phyloP scores from a whole-genome alignment of 2,888 invertebrate species.

The Calliopum simillimum region DNA sequence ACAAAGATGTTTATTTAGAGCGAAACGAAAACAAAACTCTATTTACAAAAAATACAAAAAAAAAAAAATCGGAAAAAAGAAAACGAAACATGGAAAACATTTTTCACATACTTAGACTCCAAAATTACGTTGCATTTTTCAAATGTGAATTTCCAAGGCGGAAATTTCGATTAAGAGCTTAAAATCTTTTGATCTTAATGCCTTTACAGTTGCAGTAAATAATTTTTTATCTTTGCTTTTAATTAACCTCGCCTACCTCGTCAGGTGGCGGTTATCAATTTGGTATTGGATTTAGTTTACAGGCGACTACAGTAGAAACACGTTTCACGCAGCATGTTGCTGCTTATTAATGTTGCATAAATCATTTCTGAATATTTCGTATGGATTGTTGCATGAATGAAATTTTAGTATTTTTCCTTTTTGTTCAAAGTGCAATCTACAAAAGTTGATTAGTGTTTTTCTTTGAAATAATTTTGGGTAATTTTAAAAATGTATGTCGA shows the following conservation, averaged over 20 bases:
- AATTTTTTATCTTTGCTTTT: conserved; percentile 3
- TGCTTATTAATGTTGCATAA: conserved; percentile 7
- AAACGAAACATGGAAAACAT: too few species aligned
- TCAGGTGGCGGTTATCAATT: not conserved
- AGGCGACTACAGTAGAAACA: conserved; percentile 7
- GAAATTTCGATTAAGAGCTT: not conserved
- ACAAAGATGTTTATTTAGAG: conserved; percentile 10
- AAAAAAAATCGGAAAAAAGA: too few species aligned
- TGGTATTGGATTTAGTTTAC: not conserved
- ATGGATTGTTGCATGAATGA: not conserved
- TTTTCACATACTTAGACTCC: too few species aligned
- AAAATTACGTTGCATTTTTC: too few species aligned
- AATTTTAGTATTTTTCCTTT: not conserved
- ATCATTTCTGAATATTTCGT: conserved; percentile 7
- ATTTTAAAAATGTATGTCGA: too few species aligned
- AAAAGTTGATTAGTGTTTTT: not conserved
- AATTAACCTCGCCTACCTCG: conserved; percentile 4
- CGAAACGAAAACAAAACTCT: not conserved
- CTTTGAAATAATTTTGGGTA: not conserved
- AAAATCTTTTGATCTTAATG: conserved; percentile 1
- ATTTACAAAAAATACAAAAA: conserved; percentile 3
- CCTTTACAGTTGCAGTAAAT: not conserved
- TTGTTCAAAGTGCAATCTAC: conserved; percentile 12
- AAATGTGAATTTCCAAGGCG: too few species aligned
- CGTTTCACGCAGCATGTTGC: conserved; percentile 18